These are phyloP conservation scores for Lepidurus packardi DNA, from an alignment of 1,140 invertebrate species.

Conservation along the genomic window DNA sequence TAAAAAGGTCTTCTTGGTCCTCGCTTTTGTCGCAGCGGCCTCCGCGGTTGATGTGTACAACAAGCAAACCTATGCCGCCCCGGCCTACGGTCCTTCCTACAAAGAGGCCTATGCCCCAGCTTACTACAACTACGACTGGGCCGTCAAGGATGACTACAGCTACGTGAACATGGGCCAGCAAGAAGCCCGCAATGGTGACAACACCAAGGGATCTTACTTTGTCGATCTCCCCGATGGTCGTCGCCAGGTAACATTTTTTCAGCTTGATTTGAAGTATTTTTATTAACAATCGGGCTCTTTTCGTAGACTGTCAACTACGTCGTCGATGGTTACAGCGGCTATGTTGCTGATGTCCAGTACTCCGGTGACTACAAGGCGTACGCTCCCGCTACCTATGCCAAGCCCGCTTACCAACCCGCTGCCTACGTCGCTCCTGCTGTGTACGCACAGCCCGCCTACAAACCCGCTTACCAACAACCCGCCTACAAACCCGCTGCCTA, in stretches of 20 bases:
- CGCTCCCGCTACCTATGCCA: too few relatives aligned
- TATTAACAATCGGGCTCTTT: neutral
- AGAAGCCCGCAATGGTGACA: slow-evolving; percentile 37
- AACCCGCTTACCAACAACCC: too few relatives aligned
- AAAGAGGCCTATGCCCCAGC: slow-evolving; percentile 26
- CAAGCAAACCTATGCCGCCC: neutral
- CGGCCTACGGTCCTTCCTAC: neutral
- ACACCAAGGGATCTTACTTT: slow-evolving; percentile 38
- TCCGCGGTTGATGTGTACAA: neutral
- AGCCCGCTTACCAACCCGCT: too few relatives aligned
- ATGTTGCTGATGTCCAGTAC: slow-evolving; percentile 29
- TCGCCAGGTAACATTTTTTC: slow-evolving; percentile 44
- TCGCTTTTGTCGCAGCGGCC: neutral
- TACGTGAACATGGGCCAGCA: slow-evolving; percentile 36
- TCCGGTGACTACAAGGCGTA: slow-evolving; percentile 21
- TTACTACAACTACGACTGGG: slow-evolving; percentile 38
- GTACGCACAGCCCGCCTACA: too few relatives aligned
- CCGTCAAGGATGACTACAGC: slow-evolving; percentile 38
- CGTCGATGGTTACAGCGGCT: slow-evolving; percentile 24
- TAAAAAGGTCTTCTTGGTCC: neutral
- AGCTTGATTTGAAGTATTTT: neutral
- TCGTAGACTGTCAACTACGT: slow-evolving; percentile 24
- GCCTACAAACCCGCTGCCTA: too few relatives aligned
- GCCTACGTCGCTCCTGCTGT: neutral
- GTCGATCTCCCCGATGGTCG: slow-evolving; percentile 40